Evolutionary conservation across 2,888 invertebrate genomes (phyloP), one percentile per base, ranked within the genome.

Genomic region (Rhagonycha lutea): DNA sequence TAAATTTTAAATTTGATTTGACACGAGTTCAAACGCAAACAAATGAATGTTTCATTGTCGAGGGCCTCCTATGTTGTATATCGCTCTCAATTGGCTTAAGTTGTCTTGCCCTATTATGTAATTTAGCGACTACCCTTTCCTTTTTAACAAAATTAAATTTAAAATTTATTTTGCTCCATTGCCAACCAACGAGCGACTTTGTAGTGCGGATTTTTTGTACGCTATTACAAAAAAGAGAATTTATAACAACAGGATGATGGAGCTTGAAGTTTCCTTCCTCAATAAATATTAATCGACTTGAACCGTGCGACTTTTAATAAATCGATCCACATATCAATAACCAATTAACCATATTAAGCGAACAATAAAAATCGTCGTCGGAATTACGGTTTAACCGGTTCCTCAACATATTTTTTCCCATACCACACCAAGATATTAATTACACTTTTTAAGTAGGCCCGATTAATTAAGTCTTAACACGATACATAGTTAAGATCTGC

Each of bases 1-100:
- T 87, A 86, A 87, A 87, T 87, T 87, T 87, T 87, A 87, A 87
- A 87, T 87, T 87, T 83, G 86, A 87, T 87, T 87, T 86, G 82
- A 83, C 83, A 84, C 83, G 82, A 83, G 84, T 83, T 84, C 82
- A 84, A 86, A 84, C 84, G 85, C 83, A 85, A 86, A 86, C 85
- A 85, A 85, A 84, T 86, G 85, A 85, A 85, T 85, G 84, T 85
- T 86, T 85, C 81, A 86, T 86, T 84, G 84, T 83, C 80, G 81
- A 79, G 79, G 76, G 63, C 80, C 77, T 76, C 76, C 77, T 77
- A 77, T 73, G 77, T 75, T 76, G 75, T 80, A 65, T 65, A 80
- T 82, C 79, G 80, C 83, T 83, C 82, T 79, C 86, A 87, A 87
- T 87, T 87, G 86, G 86, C 86, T 87, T 85, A 87, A 85, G 83